A percentile compares a stretch with the other conserved stretches of the same genome.
These are phyloP conservation scores for Hyalella azteca DNA, from an alignment of 2,888 invertebrate genomes.

Conservation along the genomic window DNA sequence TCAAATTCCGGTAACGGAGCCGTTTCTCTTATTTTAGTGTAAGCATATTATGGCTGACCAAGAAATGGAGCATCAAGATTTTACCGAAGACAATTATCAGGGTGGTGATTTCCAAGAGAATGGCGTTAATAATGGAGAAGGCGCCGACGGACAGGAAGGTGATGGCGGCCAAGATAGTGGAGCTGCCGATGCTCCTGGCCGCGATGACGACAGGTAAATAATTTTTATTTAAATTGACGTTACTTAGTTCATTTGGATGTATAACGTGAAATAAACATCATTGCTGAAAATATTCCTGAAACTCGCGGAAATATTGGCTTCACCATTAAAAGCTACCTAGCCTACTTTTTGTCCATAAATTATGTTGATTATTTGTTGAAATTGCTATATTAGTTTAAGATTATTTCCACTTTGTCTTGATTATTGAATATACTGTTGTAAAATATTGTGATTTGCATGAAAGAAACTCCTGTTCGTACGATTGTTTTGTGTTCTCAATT, in stretches of 20 bases:
- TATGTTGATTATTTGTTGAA: neutral
- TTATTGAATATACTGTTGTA: too few relatives aligned
- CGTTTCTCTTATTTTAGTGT: neutral
- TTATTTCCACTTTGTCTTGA: too few relatives aligned
- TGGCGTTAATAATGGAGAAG: slow-evolving; percentile 53
- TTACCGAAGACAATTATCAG: slow-evolving; percentile 57
- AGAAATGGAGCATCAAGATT: slow-evolving; percentile 58
- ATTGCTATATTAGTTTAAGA: too few relatives aligned
- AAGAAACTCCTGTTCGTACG: neutral
- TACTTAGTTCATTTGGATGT: neutral
- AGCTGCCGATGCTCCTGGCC: slow-evolving; percentile 57
- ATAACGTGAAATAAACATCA: neutral
- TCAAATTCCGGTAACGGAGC: slow-evolving; percentile 2
- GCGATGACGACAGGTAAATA: slow-evolving; percentile 58
- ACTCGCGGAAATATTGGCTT: neutral
- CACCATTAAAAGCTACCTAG: too few relatives aligned
- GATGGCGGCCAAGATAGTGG: slow-evolving; percentile 55
- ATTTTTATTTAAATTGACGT: neutral
- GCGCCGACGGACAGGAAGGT: slow-evolving; percentile 41
- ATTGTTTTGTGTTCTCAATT: neutral
- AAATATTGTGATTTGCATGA: slow-evolving; percentile 25
- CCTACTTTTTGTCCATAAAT: neutral
- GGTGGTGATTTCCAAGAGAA: slow-evolving; percentile 58
- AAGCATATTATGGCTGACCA: slow-evolving; percentile 53
- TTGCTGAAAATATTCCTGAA: neutral